These are phyloP conservation scores for Drosophila orena DNA, from an alignment of 1,140 invertebrate genomes.

Conservation along the genomic window DNA sequence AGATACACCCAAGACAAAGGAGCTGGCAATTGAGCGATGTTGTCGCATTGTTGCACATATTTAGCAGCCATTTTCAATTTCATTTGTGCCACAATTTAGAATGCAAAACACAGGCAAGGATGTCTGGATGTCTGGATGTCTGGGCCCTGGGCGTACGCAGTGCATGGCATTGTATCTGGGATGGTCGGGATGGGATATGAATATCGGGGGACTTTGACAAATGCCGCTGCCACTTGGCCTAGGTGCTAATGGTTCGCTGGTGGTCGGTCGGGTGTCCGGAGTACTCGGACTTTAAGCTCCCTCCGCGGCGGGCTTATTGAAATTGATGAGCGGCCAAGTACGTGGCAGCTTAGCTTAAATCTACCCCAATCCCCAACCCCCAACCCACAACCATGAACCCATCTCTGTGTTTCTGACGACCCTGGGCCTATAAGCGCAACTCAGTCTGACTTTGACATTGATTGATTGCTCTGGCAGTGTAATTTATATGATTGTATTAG, in stretches of 20 bases:
- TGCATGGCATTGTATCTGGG: slow-evolving; percentile 5
- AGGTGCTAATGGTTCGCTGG: slow-evolving; percentile 74
- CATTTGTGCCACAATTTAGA: slow-evolving; percentile 79
- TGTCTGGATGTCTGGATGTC: slow-evolving; percentile 37
- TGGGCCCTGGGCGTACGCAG: background rate
- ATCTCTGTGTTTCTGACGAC: slow-evolving; percentile 21
- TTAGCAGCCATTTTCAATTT: slow-evolving; percentile 81
- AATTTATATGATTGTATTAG: slow-evolving; percentile 83
- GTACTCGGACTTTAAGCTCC: background rate
- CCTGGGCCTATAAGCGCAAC: slow-evolving; percentile 55
- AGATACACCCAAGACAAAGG: slow-evolving; percentile 30
- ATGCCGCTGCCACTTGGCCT: slow-evolving; percentile 64
- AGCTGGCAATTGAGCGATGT: slow-evolving; percentile 48
- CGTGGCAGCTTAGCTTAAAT: slow-evolving; percentile 79
- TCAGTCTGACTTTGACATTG: slow-evolving; percentile 77
- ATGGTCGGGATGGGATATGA: slow-evolving; percentile 1
- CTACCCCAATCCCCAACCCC: slow-evolving; percentile 36
- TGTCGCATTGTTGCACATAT: slow-evolving; percentile 77
- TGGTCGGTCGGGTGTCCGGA: slow-evolving; percentile 51
- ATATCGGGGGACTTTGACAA: slow-evolving; percentile 68
- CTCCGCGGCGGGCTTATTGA: slow-evolving; percentile 61
- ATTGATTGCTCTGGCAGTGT: slow-evolving; percentile 76
- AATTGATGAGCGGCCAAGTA: slow-evolving; percentile 81
- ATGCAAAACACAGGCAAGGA: slow-evolving; percentile 75
- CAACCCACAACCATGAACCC: background rate